Percentiles rank a stretch among this genome's conserved stretches.
phyloP scores from a whole-genome alignment of 1,140 invertebrate genomes.

The Parasteatoda tepidariorum region DNA sequence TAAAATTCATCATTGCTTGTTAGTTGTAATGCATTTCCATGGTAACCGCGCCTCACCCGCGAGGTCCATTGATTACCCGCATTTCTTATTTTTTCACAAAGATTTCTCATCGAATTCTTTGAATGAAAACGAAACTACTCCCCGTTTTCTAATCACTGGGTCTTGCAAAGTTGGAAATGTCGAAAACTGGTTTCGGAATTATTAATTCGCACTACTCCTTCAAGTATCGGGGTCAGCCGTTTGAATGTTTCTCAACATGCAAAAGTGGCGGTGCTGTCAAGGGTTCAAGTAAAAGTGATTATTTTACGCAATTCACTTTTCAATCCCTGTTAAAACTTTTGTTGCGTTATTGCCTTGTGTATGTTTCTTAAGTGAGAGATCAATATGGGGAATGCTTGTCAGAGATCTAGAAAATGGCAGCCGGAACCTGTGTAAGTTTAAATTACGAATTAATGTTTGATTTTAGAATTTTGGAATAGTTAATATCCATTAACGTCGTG shows the following conservation, averaged over 20 bases:
- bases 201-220: neutral
- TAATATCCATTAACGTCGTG: too few species aligned
- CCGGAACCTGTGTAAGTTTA: slow-evolving; percentile 54
- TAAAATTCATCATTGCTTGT: too few species aligned
- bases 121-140: neutral
- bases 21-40: too few species aligned
- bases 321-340: neutral
- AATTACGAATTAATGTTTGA: neutral
- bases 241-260: slow-evolving; percentile 35
- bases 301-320: slow-evolving; percentile 18
- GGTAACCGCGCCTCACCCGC: too few species aligned
- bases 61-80: too few species aligned
- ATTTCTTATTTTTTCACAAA: neutral
- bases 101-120: neutral
- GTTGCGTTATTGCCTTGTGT: neutral
- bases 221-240: slow-evolving; percentile 10
- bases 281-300: slow-evolving; percentile 9
- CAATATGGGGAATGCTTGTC: slow-evolving; percentile 53
- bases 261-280: neutral
- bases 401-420: slow-evolving; percentile 55
- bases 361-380: neutral
- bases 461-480: neutral
- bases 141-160: neutral
- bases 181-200: neutral
- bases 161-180: neutral